These are phyloP conservation scores for Aptenodytes forsteri DNA, from an alignment of 2,113 vertebrate genomes.

Conservation along the genomic window DNA sequence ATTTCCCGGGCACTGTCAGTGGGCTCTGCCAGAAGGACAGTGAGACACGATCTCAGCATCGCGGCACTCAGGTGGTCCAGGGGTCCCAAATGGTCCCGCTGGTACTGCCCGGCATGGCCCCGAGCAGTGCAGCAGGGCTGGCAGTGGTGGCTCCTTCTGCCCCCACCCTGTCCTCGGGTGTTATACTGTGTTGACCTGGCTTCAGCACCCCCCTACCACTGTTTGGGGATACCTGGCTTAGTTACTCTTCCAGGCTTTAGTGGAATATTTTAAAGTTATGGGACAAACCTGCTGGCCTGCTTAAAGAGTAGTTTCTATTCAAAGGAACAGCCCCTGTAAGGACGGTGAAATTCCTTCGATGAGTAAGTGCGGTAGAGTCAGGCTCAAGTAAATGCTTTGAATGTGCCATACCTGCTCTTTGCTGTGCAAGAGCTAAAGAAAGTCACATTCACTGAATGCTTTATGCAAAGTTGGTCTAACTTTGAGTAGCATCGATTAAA, in stretches of 20 bases:
- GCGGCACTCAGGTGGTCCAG: fast-evolving
- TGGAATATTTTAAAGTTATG: background rate
- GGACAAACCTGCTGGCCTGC: background rate
- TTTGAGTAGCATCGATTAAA: background rate
- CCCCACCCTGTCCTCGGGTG: fast-evolving
- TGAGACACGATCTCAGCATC: fast-evolving
- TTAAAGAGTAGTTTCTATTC: background rate
- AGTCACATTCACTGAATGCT: background rate
- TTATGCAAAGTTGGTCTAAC: background rate
- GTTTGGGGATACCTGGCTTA: no score
- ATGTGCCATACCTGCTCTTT: no score
- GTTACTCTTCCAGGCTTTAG: background rate
- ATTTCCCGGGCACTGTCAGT: background rate
- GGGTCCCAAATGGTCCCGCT: background rate
- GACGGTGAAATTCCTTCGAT: background rate
- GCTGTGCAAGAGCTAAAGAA: background rate
- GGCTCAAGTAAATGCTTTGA: background rate
- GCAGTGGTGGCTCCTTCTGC: background rate
- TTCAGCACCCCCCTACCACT: background rate
- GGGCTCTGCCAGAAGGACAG: background rate
- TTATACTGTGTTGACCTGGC: no score
- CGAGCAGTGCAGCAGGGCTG: background rate
- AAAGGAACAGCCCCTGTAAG: background rate
- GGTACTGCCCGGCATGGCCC: no score
- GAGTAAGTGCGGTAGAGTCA: background rate